A percentile compares a stretch with the other conserved stretches of the same genome.
These are phyloP conservation scores for Monarcha castaneiventris DNA, from an alignment of 2,113 vertebrate genomes.

Conservation along the genomic window DNA sequence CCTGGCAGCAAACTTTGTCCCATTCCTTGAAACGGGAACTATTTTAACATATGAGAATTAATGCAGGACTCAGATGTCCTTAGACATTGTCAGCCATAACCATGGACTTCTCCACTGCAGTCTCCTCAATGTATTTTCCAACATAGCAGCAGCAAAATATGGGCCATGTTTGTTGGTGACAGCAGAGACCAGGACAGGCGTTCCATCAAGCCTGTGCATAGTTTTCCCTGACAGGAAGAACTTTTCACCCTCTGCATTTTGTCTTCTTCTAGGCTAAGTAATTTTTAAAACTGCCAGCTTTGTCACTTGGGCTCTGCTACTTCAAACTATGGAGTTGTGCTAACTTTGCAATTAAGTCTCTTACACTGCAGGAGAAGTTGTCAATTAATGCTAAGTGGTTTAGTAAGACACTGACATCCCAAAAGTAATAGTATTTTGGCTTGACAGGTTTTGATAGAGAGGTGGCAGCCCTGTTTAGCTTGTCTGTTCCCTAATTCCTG, in stretches of 20 bases:
- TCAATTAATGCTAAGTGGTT: constrained; percentile 63
- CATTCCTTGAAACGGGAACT: neutral
- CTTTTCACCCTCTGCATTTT: constrained; percentile 27
- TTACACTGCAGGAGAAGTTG: constrained; percentile 22
- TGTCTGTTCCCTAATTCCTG: constrained; percentile 59
- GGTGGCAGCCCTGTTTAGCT: constrained; percentile 65
- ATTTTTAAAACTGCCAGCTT: constrained; percentile 48
- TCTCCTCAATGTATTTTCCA: neutral
- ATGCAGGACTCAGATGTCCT: neutral
- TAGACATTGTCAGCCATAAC: neutral
- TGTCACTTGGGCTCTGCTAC: constrained; percentile 38
- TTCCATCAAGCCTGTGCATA: neutral
- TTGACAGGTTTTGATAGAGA: constrained; percentile 69
- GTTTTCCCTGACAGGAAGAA: neutral
- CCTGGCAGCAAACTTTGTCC: neutral
- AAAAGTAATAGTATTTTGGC: constrained; percentile 61
- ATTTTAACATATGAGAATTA: neutral
- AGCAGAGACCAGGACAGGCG: neutral
- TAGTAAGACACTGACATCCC: constrained; percentile 57
- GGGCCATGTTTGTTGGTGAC: neutral
- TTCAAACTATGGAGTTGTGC: constrained; percentile 14
- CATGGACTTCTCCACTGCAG: neutral
- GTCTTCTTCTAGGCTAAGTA: constrained; percentile 1
- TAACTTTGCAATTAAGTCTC: constrained; percentile 64
- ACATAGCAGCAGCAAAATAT: neutral